Evolutionary conservation across 2,797 vertebrate species (phyloP), one percentile per base, ranked within the genome.

Genomic region (Numenius phaeopus): DNA sequence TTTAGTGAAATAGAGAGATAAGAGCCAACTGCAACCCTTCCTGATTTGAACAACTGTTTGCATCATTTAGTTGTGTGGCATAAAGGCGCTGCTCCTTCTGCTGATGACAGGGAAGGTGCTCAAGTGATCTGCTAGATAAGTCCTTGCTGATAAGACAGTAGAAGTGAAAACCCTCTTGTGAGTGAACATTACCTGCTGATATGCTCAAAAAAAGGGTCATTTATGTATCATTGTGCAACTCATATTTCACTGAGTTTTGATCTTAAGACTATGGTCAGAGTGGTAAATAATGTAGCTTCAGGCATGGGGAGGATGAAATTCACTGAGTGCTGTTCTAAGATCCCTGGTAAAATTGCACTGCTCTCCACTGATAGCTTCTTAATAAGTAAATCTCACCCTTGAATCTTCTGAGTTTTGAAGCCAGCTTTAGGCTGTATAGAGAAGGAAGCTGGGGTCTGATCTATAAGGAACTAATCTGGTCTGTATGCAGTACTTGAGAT

Each of bases 141-240:
- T 76, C 40, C 19, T 72, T 59, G 30, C 6, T 89, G 70, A 49
- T 49, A 69, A 71, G 19, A 83, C 7, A 72, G 20, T 27, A 26
- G 37, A 82, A 82, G 14, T 57, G 58, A 90, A 93, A 85, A 61
- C 15, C 5, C 7, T 76, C 27, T 76, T 83, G 62, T 55, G 12
- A 69, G 34, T 1, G 1, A 71, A 44, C 2, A 0, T 57, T 69
- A 46, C 37, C 14, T 46, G 10, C 24, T 61, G 17, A 44, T 61
- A 24, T 1, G 16, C 23, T 82, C 26, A 49, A 40, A 73, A 46
- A 3, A 11, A 32, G 8, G 4, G 4, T 47, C 2, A 0, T 42
- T 80, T 62, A 5, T 10, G 4, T 49, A 42, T 72, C 18, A 9
- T 23, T 44, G 4, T 40, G 10, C 16, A 65, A 52, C 50, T 71